Conservation (phyloP, 2,113 vertebrate species). For the Stictonetta naevosa region DNA sequence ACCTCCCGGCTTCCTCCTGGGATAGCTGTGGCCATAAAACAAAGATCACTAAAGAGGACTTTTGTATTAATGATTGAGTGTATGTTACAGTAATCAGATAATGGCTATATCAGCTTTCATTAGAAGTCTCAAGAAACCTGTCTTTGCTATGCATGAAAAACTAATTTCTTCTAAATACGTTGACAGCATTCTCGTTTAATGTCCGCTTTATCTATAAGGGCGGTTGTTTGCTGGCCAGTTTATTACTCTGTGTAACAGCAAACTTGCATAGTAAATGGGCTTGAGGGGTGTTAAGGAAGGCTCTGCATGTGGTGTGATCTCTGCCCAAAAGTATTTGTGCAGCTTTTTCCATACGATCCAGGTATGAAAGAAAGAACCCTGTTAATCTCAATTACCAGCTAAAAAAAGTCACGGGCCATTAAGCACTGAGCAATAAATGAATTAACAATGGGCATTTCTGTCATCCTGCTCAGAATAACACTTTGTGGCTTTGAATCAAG, state of each 20-base stretch:
- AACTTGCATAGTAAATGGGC: not conserved
- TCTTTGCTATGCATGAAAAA: not conserved
- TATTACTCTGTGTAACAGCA: conserved; percentile 17
- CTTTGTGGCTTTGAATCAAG: not conserved
- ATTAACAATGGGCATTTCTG: not conserved
- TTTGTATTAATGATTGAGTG: conserved; percentile 25
- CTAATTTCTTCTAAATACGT: conserved; percentile 43
- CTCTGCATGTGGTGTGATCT: not conserved
- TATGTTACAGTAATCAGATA: conserved; percentile 36
- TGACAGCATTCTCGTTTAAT: conserved; percentile 14
- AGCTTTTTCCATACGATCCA: not conserved
- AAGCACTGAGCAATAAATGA: not conserved
- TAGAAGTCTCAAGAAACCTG: conserved; percentile 30
- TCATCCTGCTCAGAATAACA: not conserved
- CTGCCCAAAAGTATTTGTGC: not conserved
- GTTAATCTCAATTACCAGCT: not conserved
- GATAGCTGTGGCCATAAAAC: conserved; percentile 5
- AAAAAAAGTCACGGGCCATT: not conserved
- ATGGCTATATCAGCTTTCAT: conserved; percentile 35
- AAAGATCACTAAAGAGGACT: conserved; percentile 37
- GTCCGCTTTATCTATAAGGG: not conserved
- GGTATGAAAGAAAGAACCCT: not conserved
- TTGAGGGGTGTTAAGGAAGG: not conserved
- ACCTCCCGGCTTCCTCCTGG: not conserved
- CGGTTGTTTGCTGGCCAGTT: not conserved